Evolutionary conservation across 1,140 invertebrate genomes (phyloP).

Genomic region (Heterodera schachtii): DNA sequence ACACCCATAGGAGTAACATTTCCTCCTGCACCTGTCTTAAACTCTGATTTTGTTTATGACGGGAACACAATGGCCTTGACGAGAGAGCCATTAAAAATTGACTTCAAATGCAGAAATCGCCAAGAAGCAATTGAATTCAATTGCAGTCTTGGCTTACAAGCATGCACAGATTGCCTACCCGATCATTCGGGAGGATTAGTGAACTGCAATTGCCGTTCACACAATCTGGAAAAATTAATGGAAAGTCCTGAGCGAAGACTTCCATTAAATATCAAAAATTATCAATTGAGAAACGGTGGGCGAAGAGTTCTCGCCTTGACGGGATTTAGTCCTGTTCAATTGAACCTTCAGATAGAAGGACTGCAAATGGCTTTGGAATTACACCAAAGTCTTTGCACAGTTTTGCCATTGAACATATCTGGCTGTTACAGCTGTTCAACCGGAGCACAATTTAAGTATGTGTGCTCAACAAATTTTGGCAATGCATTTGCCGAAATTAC

Average conservation of each 20-base stretch:
- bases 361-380: background rate
- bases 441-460: background rate
- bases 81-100: background rate
- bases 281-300: background rate
- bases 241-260: background rate
- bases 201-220: background rate
- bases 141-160: background rate
- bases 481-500: background rate
- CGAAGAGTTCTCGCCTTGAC: background rate
- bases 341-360: background rate
- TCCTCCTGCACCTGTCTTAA: background rate
- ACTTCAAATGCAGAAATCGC: background rate
- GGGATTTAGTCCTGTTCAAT: background rate
- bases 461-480: background rate
- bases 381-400: background rate
- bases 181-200: background rate
- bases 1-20: background rate
- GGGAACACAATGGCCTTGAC: background rate
- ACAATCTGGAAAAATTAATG: background rate
- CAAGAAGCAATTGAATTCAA: background rate
- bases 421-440: conserved; percentile 8
- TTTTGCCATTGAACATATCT: background rate
- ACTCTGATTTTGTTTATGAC: background rate
- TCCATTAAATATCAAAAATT: background rate
- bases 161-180: background rate